phyloP scores from a whole-genome alignment of 2,113 vertebrate species.

The Barbus barbus region DNA sequence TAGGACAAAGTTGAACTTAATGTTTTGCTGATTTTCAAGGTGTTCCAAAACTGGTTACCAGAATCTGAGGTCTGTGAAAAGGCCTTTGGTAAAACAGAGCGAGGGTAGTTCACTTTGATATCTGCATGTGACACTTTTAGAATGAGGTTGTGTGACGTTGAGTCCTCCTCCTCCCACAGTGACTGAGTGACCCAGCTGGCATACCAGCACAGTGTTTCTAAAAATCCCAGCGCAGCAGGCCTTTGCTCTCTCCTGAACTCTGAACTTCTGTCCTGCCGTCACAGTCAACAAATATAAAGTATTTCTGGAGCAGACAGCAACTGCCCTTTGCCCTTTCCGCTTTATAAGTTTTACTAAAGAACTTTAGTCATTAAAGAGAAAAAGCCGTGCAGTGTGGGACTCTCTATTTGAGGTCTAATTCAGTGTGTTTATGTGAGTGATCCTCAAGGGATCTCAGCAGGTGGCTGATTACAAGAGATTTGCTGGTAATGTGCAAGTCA shows the following conservation, averaged over 20 bases:
- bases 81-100: neutral
- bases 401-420: conserved; percentile 63
- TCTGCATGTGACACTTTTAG: conserved; percentile 56
- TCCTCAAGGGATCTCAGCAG: conserved; percentile 72
- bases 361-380: conserved; percentile 51
- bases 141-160: conserved; percentile 56
- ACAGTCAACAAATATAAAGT: neutral
- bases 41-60: neutral
- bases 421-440: conserved; percentile 55
- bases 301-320: conserved; percentile 54
- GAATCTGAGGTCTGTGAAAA: neutral
- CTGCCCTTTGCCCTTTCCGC: conserved; percentile 30
- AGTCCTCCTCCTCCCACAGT: conserved; percentile 55
- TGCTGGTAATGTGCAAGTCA: conserved; percentile 50
- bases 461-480: conserved; percentile 62
- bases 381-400: conserved; percentile 27
- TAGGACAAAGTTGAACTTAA: neutral
- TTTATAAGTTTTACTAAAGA: neutral
- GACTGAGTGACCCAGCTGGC: conserved; percentile 72
- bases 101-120: neutral
- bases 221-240: conserved; percentile 57
- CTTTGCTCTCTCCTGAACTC: conserved; percentile 47
- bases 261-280: neutral
- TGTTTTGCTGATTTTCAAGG: neutral
- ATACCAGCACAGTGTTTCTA: conserved; percentile 67